These are phyloP conservation scores for Papilio elwesi DNA, from an alignment of 2,888 invertebrate genomes.

Conservation along the genomic window DNA sequence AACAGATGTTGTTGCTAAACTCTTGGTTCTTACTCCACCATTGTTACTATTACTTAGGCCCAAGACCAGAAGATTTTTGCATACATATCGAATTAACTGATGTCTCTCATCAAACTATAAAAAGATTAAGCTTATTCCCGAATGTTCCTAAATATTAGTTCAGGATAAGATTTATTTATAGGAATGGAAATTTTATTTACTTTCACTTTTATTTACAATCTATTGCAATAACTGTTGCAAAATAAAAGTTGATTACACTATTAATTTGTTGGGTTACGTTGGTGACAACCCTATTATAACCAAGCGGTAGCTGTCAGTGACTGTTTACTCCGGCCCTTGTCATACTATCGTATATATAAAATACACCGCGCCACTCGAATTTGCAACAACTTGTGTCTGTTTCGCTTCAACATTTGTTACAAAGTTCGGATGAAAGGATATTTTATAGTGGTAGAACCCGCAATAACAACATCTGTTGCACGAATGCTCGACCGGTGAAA, in stretches of 20 bases:
- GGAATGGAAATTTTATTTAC: neutral
- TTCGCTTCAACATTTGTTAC: neutral
- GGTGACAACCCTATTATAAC: constrained; percentile 3
- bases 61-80: too few species aligned
- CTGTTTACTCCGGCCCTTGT: constrained; percentile 5
- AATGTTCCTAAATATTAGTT: too few species aligned
- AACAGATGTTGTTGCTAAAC: too few species aligned
- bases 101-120: too few species aligned
- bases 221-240: neutral
- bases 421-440: neutral
- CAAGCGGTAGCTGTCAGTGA: constrained; percentile 3
- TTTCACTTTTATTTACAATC: neutral
- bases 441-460: too few species aligned
- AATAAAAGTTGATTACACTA: neutral
- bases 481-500: too few species aligned
- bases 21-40: too few species aligned
- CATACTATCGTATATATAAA: constrained; percentile 28
- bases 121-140: too few species aligned
- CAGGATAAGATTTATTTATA: too few species aligned
- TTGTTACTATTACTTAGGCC: too few species aligned
- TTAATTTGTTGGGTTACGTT: neutral
- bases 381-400: neutral
- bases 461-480: too few species aligned
- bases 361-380: neutral
- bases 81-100: too few species aligned